A percentile compares a stretch with the other conserved stretches of the same genome.
Evolutionary conservation across 2,888 invertebrate species (phyloP).

Genomic region (Odiellus spinosus): DNA sequence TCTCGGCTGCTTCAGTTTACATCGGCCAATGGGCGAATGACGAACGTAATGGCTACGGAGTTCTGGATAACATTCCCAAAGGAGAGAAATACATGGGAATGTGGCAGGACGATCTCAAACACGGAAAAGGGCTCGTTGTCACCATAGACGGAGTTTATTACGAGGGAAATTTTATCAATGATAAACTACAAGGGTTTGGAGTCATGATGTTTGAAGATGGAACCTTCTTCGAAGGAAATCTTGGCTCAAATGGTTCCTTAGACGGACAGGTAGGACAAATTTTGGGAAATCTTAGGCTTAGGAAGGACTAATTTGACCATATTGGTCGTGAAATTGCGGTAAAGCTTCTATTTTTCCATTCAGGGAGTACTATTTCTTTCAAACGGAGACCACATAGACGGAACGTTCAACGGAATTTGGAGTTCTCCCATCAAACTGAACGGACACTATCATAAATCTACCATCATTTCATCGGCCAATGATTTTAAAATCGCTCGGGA

Average conservation of each 20-base stretch:
- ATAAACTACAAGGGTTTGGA: slow-evolving; percentile 67
- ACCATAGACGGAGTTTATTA: slow-evolving; percentile 80
- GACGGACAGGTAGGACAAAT: slow-evolving; percentile 42
- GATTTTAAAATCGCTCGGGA: no score
- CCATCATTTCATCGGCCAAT: neutral
- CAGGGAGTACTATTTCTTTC: slow-evolving; percentile 57
- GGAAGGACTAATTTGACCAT: neutral
- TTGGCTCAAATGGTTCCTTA: slow-evolving; percentile 58
- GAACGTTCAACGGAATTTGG: slow-evolving; percentile 54
- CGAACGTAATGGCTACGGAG: slow-evolving; percentile 66
- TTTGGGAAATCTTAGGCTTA: no score
- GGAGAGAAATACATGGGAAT: slow-evolving; percentile 78
- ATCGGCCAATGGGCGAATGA: slow-evolving; percentile 76
- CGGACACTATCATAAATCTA: slow-evolving; percentile 42
- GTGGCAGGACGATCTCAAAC: slow-evolving; percentile 68
- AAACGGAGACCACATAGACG: slow-evolving; percentile 58
- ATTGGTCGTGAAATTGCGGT: neutral
- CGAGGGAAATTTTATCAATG: slow-evolving; percentile 67
- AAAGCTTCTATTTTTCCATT: neutral
- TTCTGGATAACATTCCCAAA: slow-evolving; percentile 62
- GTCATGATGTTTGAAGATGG: slow-evolving; percentile 76
- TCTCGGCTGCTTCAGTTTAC: slow-evolving; percentile 57
- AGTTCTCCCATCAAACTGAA: slow-evolving; percentile 61
- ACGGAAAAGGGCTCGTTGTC: slow-evolving; percentile 69
- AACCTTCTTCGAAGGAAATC: slow-evolving; percentile 75